Conservation (phyloP, 2,888 invertebrate genomes). For the Melanargia galathea region DNA sequence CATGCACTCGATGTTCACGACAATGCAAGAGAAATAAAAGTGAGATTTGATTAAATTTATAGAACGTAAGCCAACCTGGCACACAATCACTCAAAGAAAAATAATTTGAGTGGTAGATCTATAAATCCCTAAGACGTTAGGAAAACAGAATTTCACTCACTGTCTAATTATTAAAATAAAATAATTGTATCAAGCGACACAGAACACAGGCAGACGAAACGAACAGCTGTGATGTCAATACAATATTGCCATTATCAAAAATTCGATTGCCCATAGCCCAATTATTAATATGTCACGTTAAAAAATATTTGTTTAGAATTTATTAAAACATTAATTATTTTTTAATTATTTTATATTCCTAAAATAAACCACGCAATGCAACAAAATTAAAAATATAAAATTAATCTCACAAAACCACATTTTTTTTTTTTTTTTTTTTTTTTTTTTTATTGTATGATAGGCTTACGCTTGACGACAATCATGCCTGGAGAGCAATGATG, state of each 20-base stretch:
- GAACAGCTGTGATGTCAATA: slow-evolving; percentile 82
- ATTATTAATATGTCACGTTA: too few species aligned
- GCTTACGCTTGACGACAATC: too few species aligned
- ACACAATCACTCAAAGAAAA: slow-evolving; percentile 48
- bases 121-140: slow-evolving; percentile 51
- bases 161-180: slow-evolving; percentile 70
- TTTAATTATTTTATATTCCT: too few species aligned
- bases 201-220: slow-evolving; percentile 70
- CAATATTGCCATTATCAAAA: slow-evolving; percentile 54
- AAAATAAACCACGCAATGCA: too few species aligned
- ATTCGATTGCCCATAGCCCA: slow-evolving; percentile 17
- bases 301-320: too few species aligned
- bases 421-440: too few species aligned
- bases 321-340: too few species aligned
- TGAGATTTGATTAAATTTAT: slow-evolving; percentile 61
- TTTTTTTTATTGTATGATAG: too few species aligned
- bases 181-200: slow-evolving; percentile 56
- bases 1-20: slow-evolving; percentile 63
- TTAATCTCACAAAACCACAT: too few species aligned
- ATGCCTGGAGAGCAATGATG: too few species aligned
- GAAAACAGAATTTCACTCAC: slow-evolving; percentile 68
- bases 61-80: slow-evolving; percentile 62
- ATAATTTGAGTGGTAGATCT: slow-evolving; percentile 45
- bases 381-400: too few species aligned
- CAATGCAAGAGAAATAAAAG: slow-evolving; percentile 66